These are phyloP conservation scores for Spodoptera picta DNA, from an alignment of 2,888 invertebrate species.

Conservation along the genomic window DNA sequence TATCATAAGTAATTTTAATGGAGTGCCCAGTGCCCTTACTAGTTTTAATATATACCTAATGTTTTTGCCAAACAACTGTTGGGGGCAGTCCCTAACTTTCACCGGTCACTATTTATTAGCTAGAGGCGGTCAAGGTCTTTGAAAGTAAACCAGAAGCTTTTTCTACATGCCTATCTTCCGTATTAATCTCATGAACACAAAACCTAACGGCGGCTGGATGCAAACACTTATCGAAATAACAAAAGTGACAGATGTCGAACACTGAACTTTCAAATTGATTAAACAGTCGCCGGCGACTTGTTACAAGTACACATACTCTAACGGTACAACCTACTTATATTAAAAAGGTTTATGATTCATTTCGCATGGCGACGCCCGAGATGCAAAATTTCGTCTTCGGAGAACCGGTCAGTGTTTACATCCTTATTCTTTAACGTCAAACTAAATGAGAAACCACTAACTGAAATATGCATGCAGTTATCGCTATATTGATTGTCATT, in stretches of 20 bases:
- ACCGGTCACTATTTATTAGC: conserved; percentile 34
- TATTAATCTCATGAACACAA: conserved; percentile 33
- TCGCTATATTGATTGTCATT: conserved; percentile 1
- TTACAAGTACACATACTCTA: conserved; percentile 51
- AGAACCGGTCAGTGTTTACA: conserved; percentile 53
- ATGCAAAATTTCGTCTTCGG: conserved; percentile 50
- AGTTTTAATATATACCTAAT: neutral
- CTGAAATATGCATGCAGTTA: conserved; percentile 13
- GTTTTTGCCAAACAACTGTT: conserved; percentile 5
- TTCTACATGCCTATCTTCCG: conserved; percentile 17
- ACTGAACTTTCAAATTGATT: conserved; percentile 57
- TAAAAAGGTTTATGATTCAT: conserved; percentile 60
- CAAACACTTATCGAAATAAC: conserved; percentile 28
- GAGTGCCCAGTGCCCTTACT: neutral
- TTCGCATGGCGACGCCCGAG: conserved; percentile 48
- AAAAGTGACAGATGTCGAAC: conserved; percentile 57
- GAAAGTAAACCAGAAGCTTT: conserved; percentile 45
- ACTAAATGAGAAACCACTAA: neutral
- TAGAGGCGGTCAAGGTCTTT: conserved; percentile 49
- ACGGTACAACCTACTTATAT: conserved; percentile 67
- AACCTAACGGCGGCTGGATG: conserved; percentile 42
- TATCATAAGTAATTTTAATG: too few relatives aligned
- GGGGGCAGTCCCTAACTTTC: conserved; percentile 45
- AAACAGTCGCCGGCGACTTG: conserved; percentile 41
- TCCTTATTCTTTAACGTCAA: conserved; percentile 8